Base-by-base conservation (phyloP, 2,888 invertebrate species). In the Zootermopsis nevadensis region DNA sequence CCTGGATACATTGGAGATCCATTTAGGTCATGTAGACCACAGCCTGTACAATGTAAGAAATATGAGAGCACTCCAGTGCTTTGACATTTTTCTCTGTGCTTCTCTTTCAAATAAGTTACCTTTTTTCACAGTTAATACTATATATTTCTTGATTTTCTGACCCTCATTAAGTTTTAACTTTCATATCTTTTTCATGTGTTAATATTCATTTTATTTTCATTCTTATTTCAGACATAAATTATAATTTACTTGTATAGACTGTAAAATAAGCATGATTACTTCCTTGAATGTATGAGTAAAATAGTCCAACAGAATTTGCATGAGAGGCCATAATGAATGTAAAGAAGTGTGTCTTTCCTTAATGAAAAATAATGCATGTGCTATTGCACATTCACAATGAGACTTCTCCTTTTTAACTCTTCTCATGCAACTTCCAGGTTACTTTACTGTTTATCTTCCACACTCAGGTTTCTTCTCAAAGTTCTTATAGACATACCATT, bases 1-100 rank as follows among this genome's bases (percentile, higher is more conserved):
- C 86, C 89, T 81, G 93, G 93, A 80, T 92, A 91, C 86, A 93
- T 93, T 76, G 96, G 96, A 76, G 94, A 95, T 91, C 95, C 95
- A 10, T 95, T 95, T 87, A 91, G 31, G 89, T 90, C 86, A 31
- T 82, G 82, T 42, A 82, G 77, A 67, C 82, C 67, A 30, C 77
- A 77, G 48, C 82, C 33, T 82, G 48, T 77, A 22, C 82, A 82
- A 77, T 82, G 82, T 82, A 82, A 82, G 82, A 31, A 38, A 35
- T 48, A 27, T 60, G 33, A 72, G 33, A 22, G 19, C 27, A n/a
- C 12, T 38, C 7, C 69, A 33, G 30, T 80, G 2, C 10, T 80
- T 80, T 80, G 15, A 33, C 30, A 60, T 60, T 60, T 66, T n/a
- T 31, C n/a, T 55, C 6, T 60, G 31, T 24, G 53, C 31, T 55